A percentile compares a stretch with the other conserved stretches of the same genome.
Evolutionary conservation across 2,888 invertebrate species (phyloP).

Genomic region (Melieria picta): DNA sequence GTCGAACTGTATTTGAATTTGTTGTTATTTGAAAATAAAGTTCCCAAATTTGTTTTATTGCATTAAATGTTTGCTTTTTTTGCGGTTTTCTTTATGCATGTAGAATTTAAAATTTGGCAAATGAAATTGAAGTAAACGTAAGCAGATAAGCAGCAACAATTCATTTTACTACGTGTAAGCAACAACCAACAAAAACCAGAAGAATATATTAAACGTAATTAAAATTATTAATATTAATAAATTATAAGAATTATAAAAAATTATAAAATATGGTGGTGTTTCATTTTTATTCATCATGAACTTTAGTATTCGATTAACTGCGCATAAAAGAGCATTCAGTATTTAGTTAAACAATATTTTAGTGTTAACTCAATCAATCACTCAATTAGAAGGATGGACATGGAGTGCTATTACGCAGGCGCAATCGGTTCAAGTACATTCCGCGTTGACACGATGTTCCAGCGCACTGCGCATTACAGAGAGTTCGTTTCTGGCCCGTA

Average conservation of each 20-base stretch:
- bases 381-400: too few species aligned
- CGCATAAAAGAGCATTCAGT: too few species aligned
- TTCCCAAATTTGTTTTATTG: conserved; percentile 23
- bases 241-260: conserved; percentile 43
- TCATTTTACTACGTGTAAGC: conserved; percentile 30
- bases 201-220: conserved; percentile 41
- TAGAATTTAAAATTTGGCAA: conserved; percentile 7
- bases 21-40: conserved; percentile 2
- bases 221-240: conserved; percentile 45
- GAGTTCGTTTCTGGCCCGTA: too few species aligned
- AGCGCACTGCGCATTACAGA: too few species aligned
- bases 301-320: too few species aligned
- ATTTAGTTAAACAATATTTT: too few species aligned
- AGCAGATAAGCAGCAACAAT: conserved; percentile 8
- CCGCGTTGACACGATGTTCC: too few species aligned
- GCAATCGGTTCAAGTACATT: too few species aligned
- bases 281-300: conserved; percentile 19
- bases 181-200: conserved; percentile 24
- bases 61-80: conserved; percentile 10
- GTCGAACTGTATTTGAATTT: too few species aligned
- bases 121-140: conserved; percentile 6
- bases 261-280: conserved; percentile 26
- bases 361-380: too few species aligned
- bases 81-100: conserved; percentile 15
- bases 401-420: too few species aligned